phyloP scores from a whole-genome alignment of 2,888 invertebrate species.

The Lomographa bimaculata region DNA sequence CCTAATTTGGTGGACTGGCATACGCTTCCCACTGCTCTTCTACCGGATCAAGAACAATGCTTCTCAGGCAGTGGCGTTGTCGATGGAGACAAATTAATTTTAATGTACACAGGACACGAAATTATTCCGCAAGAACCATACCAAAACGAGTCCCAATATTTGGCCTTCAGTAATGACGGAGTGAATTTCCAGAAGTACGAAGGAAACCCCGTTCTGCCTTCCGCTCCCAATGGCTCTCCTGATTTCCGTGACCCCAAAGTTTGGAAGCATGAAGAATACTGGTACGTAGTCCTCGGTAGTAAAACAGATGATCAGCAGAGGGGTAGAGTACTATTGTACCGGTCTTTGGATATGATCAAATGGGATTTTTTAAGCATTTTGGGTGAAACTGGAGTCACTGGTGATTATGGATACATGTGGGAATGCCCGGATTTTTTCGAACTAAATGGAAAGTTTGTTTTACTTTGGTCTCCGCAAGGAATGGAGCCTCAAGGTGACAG shows the following conservation, averaged over 20 bases:
- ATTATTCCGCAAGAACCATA: constrained; percentile 49
- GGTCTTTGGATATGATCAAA: constrained; percentile 59
- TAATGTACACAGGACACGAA: constrained; percentile 69
- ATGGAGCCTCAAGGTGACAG: constrained; percentile 64
- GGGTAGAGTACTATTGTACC: constrained; percentile 67
- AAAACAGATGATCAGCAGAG: constrained; percentile 53
- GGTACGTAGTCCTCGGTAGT: constrained; percentile 72
- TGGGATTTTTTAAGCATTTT: constrained; percentile 69
- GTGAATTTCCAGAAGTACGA: constrained; percentile 64
- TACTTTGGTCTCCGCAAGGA: constrained; percentile 75
- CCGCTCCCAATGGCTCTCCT: constrained; percentile 58
- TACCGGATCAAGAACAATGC: constrained; percentile 69
- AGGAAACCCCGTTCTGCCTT: constrained; percentile 66
- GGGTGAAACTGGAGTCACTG: constrained; percentile 55
- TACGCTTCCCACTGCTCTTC: constrained; percentile 70
- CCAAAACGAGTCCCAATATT: constrained; percentile 63
- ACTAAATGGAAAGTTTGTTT: constrained; percentile 63
- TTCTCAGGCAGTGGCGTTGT: constrained; percentile 77
- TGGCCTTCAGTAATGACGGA: constrained; percentile 69
- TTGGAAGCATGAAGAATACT: constrained; percentile 66
- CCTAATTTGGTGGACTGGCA: constrained; percentile 77
- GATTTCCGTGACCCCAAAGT: constrained; percentile 80
- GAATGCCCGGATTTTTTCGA: constrained; percentile 81
- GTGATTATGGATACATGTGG: constrained; percentile 74
- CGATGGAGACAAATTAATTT: constrained; percentile 54